Base-by-base conservation (phyloP, 2,113 vertebrate genomes). In the Callipepla squamata region DNA sequence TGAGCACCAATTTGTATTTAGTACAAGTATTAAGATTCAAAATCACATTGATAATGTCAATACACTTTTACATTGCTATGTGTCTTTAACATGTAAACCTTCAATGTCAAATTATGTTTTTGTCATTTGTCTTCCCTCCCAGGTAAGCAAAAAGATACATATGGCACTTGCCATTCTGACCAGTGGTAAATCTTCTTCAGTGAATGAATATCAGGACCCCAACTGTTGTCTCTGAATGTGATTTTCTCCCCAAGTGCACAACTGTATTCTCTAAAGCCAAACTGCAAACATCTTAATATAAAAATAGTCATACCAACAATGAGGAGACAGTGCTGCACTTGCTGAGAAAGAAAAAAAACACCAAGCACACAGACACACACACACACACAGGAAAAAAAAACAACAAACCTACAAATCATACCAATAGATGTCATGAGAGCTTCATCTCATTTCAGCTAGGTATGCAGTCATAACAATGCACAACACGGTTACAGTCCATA, bases 401-500 rank as follows among this genome's bases (percentile, higher is more conserved):
- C 20, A 48, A 47, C 9, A 36, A 20, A 23, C 7, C 23, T 53
- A 55, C 36, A 50, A 81, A 77, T 66, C 25, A 22, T 36, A 93
- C 66, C 75, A 89, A 83, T 38, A 85, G 80, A 84, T 89, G 65
- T 93, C 7, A 1, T 77, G 76, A 47, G 78, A 85, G 32, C 70
- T 91, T 79, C 50, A 89, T 28, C 67, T 70, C 67, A 65, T 58
- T 70, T 42, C 62, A 87, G 36, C 53, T 82, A 86, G 87, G 69
- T 12, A 73, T 67, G 61, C 48, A 87, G 74, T 34, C 88, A 85
- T 81, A 94, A 75, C 91, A 89, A 66, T 38, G 68, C 21, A 79
- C 28, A 58, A 67, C 21, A 5, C 36, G 58, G 74, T 17, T 51
- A 51, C 92, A 87, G 28, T 3, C 70, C 66, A 85, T 59, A 93